These are phyloP conservation scores for Cephus cinctus DNA, from an alignment of 1,140 invertebrate genomes.

Conservation along the genomic window DNA sequence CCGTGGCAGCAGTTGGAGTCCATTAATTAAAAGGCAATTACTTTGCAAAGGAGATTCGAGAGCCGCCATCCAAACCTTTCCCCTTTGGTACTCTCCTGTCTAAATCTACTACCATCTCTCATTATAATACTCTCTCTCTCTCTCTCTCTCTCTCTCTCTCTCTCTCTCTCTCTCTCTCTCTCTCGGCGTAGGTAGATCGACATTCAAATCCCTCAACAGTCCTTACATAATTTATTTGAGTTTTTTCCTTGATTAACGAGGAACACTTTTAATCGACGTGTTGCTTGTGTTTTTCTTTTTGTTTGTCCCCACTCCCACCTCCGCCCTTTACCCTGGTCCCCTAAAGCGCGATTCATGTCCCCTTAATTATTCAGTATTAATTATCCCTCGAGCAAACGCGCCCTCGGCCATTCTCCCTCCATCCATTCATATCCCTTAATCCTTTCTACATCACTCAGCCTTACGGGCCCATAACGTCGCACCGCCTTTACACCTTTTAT, in stretches of 20 bases:
- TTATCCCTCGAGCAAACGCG: too few species aligned
- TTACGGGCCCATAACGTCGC: too few species aligned
- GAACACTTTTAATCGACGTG: constrained; percentile 16
- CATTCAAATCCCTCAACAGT: constrained; percentile 20
- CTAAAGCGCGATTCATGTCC: too few species aligned
- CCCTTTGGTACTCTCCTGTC: constrained; percentile 10
- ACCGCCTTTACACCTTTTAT: too few species aligned
- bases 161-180: background rate
- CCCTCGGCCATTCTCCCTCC: too few species aligned
- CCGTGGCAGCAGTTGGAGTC: constrained; percentile 29
- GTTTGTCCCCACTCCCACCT: too few species aligned
- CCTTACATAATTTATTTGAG: constrained; percentile 33
- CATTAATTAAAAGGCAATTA: constrained; percentile 55
- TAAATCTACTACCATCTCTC: background rate
- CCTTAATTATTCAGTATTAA: too few species aligned
- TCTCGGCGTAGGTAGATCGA: constrained; percentile 11
- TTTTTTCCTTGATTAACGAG: constrained; percentile 28
- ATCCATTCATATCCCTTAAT: too few species aligned
- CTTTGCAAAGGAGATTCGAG: constrained; percentile 29
- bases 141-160: constrained; percentile 3
- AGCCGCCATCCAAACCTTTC: constrained; percentile 7
- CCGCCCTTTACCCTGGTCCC: too few species aligned
- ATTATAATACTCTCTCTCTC: background rate
- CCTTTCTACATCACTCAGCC: too few species aligned
- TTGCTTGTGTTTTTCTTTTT: background rate